Base-by-base conservation (phyloP, 2,888 invertebrate genomes). In the Aphodius granarius region DNA sequence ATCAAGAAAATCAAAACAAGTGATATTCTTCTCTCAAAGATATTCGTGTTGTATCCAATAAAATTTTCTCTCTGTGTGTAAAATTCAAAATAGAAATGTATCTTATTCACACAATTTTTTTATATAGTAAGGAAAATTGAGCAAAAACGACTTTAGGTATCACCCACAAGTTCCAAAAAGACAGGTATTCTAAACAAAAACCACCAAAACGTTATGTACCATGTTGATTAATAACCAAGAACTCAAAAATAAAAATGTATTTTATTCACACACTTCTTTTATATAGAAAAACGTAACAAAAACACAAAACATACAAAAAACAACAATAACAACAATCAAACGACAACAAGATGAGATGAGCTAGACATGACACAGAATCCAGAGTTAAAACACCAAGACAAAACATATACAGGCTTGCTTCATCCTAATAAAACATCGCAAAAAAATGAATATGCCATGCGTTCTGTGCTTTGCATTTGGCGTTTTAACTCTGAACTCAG, bases 361-460 rank as follows among this genome's bases (percentile, higher is more conserved):
- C 43, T 43, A 43, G 43, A 43, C 9, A 43, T 43, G 43, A 43
- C 43, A 43, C 43, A 43, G 43, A 43, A 43, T 43, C 13, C 43
- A 43, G 43, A 43, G 4, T 43, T 43, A 65, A 73, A 66, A 66
- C 73, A 65, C 21, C 66, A 65, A 18, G 66, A 72, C 73, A 73
- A 74, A 63, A 71, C 63, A 68, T 43, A 18, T 73, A 43, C 43
- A 43, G 43, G 43, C 43, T 43, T 43, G 43, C 43, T 43, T 43
- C 43, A 43, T 43, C 43, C 43, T 43, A 43, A 43, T 43, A 43
- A 43, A 73, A 18, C 19, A 73, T 66, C 62, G 68, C 21, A 63
- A 63, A 73, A 73, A 66, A 75, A 74, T 64, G 63, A 75, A 68
- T 62, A 73, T 72, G 66, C 72, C 66, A 75, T 63, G 63, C 22